phyloP scores from a whole-genome alignment of 2,888 invertebrate genomes.

The Galerucella calmariensis region DNA sequence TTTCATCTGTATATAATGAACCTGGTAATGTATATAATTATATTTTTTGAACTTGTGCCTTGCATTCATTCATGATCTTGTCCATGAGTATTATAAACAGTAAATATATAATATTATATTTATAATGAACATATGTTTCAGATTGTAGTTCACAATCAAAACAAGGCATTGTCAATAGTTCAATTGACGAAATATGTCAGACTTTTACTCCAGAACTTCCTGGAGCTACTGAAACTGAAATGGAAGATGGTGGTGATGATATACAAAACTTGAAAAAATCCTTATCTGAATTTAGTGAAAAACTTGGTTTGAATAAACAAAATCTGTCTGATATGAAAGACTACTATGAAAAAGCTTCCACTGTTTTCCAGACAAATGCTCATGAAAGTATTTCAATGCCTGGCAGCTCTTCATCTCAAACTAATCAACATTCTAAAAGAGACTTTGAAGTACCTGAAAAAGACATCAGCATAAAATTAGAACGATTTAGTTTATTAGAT shows the following conservation, averaged over 20 bases:
- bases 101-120: neutral
- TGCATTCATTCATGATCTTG: too few species aligned
- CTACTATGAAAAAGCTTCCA: slow-evolving; percentile 36
- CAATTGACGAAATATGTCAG: neutral
- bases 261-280: slow-evolving; percentile 28
- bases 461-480: slow-evolving; percentile 20
- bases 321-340: slow-evolving; percentile 33
- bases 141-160: neutral
- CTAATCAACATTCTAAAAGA: neutral
- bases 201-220: neutral
- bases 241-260: slow-evolving; percentile 1
- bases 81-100: neutral
- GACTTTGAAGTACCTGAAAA: slow-evolving; percentile 34
- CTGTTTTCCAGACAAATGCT: neutral
- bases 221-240: neutral
- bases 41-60: neutral
- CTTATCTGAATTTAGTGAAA: slow-evolving; percentile 30
- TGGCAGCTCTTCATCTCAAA: neutral
- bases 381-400: slow-evolving; percentile 7
- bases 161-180: neutral
- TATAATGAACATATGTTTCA: neutral
- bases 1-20: slow-evolving; percentile 2
- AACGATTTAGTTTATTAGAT: neutral
- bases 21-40: neutral
- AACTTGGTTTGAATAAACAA: slow-evolving; percentile 28